These are phyloP conservation scores for Ooceraea biroi DNA, from an alignment of 1,140 invertebrate genomes.

Conservation along the genomic window DNA sequence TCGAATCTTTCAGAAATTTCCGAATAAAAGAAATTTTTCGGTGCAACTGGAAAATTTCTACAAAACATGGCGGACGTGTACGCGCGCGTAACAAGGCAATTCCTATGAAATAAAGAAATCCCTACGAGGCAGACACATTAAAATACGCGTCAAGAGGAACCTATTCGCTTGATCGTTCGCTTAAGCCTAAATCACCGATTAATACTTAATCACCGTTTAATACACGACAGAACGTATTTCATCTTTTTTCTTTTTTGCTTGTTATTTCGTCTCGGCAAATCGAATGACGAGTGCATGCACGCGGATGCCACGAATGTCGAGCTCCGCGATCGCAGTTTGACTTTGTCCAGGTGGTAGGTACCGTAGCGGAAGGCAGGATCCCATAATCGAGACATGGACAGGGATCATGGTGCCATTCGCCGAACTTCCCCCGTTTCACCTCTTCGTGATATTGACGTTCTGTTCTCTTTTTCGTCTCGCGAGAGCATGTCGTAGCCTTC, in stretches of 20 bases:
- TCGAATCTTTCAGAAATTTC: conserved; percentile 5
- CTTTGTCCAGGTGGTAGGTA: conserved; percentile 26
- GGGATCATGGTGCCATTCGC: conserved; percentile 49
- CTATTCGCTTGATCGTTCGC: conserved; percentile 8
- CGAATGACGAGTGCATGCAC: conserved; percentile 4
- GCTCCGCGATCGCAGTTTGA: neutral
- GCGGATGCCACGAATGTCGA: neutral
- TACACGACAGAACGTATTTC: conserved; percentile 8
- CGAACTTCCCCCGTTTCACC: neutral
- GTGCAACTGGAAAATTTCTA: conserved; percentile 6
- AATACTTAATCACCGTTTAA: conserved; percentile 13
- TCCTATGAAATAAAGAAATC: conserved; percentile 1
- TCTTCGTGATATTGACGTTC: conserved; percentile 47
- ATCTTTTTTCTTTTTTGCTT: conserved; percentile 5
- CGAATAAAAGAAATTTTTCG: conserved; percentile 23
- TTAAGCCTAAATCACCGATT: conserved; percentile 51
- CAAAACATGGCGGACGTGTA: neutral
- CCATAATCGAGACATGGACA: neutral
- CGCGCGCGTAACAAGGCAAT: neutral
- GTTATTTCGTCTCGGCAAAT: conserved; percentile 2
- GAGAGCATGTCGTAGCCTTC: conserved; percentile 66
- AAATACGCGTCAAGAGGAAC: neutral
- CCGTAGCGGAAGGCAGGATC: neutral
- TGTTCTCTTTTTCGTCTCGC: conserved; percentile 13
- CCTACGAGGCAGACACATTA: neutral